Evolutionary conservation across 2,113 vertebrate species (phyloP), one percentile per base, ranked within the genome.

Genomic region (Channa argus): DNA sequence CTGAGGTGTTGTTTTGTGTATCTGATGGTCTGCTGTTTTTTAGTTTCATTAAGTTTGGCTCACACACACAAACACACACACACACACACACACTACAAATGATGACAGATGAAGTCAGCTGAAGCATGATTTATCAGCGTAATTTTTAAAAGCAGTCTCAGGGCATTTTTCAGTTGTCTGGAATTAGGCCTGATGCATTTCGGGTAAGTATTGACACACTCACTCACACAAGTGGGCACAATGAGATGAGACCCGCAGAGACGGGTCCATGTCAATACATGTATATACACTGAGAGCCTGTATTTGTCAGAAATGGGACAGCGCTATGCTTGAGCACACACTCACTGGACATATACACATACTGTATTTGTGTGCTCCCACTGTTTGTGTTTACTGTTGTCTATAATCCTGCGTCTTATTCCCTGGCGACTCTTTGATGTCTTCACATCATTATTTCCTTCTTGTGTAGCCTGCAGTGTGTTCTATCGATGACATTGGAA

Each of bases 81-180:
- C 24, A 24, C 24, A 24, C 24, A 24, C 24, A 24, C 24, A 24
- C 24, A 24, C 24, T 24, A 24, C 24, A 24, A 87, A 88, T 44
- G 79, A 89, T 89, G 86, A 91, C 71, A 5, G 82, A 91, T 90
- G 87, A 84, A 88, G 79, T 83, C 76, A 8, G 43, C 73, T 50
- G 77, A 34, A 55, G 63, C 51, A 43, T 71, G 74, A 86, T 81
- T 80, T 61, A 88, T 86, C 65, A 71, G 78, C 24, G 11, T 7
- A 24, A 34, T 83, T 85, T 62, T 74, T 39, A 54, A 70, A 84
- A 73, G 64, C 8, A 55, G 41, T 73, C 62, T 37, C 7, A 12
- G 45, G 73, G 78, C 63, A 74, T 73, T 59, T 77, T 55, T 71
- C 41, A 77, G 33, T 60, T 71, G 55, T 79, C 0, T 2, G 59